Evolutionary conservation across 2,888 invertebrate species (phyloP), one percentile per base, ranked within the genome.

Genomic region (Platycnemis pennipes): DNA sequence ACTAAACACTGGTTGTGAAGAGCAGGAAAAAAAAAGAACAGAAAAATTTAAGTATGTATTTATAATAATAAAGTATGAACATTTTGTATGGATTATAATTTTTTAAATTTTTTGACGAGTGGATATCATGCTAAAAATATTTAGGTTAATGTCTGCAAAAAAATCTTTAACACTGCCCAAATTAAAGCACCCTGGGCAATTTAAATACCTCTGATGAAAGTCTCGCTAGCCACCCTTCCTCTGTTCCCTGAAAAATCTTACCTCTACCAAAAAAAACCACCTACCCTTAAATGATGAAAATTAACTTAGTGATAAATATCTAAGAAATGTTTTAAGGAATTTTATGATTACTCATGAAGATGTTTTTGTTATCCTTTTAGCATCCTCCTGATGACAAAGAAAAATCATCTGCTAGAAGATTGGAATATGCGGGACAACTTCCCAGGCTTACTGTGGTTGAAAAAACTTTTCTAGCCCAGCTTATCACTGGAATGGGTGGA

Each of bases 401-500:
- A 95, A 96, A 95, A 96, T 96, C 96, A 3, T 96, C 96, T 89
- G 96, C 96, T n/a, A 96, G 96, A 69, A 96, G 96, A 95, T 95
- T 96, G 49, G 96, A 97, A 95, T 97, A 96, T 95, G 96, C 97
- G 3, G 97, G 97, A 95, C 97, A 97, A 95, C 96, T 97, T 94
- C 97, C 97, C 42, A 96, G 97, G 94, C 96, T 98, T 49, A 97
- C 97, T 0, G 96, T 96, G 3, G 96, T 97, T 94, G 99, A 99
- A 96, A 98, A 98, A 95, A 97, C 98, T 95, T 98, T 98, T 95
- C 96, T 98, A 69, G 97, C 97, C 44, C 98, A 98, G 94, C 97
- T 98, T 94, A 96, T 98, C 91, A 97, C 97, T 56, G 97, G 97
- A 95, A 91, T 91, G 91, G 91, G 91, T 69, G 91, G 91, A 26